Evolutionary conservation across 30 jellyfish, hydroid and myxozoan species (phyloP), one percentile per base, ranked within the genome.

Genomic region (Aurelia aurita): DNA sequence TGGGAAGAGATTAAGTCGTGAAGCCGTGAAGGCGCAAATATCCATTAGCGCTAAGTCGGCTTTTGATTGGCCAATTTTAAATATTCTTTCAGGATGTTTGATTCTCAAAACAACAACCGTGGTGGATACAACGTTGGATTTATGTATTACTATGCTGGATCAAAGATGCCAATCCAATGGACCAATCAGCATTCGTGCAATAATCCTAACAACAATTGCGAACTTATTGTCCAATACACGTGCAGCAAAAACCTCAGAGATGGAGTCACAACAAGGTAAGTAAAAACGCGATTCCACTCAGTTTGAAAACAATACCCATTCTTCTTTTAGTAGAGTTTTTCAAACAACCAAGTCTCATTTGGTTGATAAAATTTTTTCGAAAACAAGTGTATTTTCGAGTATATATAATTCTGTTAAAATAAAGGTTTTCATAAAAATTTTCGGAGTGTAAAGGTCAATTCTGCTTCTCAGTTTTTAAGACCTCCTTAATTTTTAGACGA

Each of bases 181-280:
- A 87, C 96, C 76, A 87, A 87, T 70, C 96, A 87, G 69, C 96
- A 87, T 72, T 87, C 96, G 25, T 87, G 96, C 70, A 67, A 54
- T 23, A 79, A 76, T 80, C 90, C 82, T 43, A 87, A 87, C 58
- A 87, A 77, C 90, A 87, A 87, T 65, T 87, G 96, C 44, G 96
- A 87, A 58, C 69, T 87, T 54, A 53, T 87, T 25, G 57, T 87
- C 5, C 96, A 87, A 74, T 87, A 87, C 87, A 87, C 76, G 96
- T 87, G 96, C 68, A 46, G 85, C 29, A 72, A 57, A 44, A 57
- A 78, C 21, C 60, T 87, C 75, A 87, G 96, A 70, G 96, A 87
- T 58, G 96, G 96, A 18, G 65, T 86, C 0, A 65, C 82, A 23
- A 69, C 77, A 31, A 43, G 46, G 96, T 87, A 53, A 47, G 89